These are phyloP conservation scores for Dusona sp. DNA, from an alignment of 2,888 invertebrate genomes.

Conservation along the genomic window DNA sequence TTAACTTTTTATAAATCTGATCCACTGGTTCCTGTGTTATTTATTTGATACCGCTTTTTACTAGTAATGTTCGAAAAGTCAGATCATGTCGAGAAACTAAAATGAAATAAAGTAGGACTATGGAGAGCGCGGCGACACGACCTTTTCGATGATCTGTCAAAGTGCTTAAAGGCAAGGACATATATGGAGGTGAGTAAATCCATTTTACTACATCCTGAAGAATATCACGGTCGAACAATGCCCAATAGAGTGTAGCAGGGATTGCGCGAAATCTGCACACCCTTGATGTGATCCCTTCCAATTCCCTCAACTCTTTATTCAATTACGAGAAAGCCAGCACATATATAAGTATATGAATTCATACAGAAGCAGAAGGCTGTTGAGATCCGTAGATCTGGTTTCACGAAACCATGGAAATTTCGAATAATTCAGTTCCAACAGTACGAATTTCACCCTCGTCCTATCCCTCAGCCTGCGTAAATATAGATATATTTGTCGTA, in stretches of 20 bases:
- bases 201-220: constrained; percentile 29
- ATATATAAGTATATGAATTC: background rate
- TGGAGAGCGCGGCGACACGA: background rate
- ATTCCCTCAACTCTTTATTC: constrained; percentile 62
- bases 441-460: constrained; percentile 65
- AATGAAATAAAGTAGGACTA: background rate
- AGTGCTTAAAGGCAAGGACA: background rate
- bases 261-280: constrained; percentile 61
- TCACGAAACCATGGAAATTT: constrained; percentile 62
- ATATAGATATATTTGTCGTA: background rate
- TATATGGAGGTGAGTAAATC: constrained; percentile 26
- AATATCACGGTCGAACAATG: constrained; percentile 54
- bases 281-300: constrained; percentile 62
- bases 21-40: background rate
- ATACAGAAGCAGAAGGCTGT: constrained; percentile 33
- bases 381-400: constrained; percentile 61
- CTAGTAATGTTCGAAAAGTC: background rate
- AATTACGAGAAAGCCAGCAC: constrained; percentile 44
- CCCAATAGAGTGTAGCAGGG: constrained; percentile 53
- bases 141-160: background rate
- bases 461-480: background rate
- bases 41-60: background rate
- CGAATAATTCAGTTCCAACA: constrained; percentile 63
- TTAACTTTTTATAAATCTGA: background rate
- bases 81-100: background rate